Evolutionary conservation across 1,140 invertebrate species (phyloP).

Genomic region (Drosophila albomicans): DNA sequence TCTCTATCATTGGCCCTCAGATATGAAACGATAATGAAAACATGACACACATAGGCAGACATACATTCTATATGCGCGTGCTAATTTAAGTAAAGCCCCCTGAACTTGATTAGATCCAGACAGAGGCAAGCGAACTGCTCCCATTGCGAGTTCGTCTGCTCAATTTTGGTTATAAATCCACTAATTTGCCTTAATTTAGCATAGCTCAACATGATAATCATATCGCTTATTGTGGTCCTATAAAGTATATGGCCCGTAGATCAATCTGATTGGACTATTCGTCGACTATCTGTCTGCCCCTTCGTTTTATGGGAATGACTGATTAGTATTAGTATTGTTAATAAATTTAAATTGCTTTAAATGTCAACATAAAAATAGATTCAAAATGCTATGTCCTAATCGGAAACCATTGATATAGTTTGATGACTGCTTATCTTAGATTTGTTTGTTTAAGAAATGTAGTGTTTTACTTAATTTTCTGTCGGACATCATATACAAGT

Average conservation of each 20-base stretch:
- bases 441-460: too few relatives aligned
- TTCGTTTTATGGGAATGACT: too few relatives aligned
- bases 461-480: too few relatives aligned
- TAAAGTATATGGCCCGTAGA: background rate
- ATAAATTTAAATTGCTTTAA: background rate
- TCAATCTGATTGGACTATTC: background rate
- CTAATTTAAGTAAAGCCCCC: slow-evolving; percentile 18
- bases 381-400: too few relatives aligned
- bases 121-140: slow-evolving; percentile 15
- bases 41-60: slow-evolving; percentile 38
- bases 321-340: too few relatives aligned
- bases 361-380: background rate
- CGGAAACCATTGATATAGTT: too few relatives aligned
- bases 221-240: slow-evolving; percentile 24
- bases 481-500: too few relatives aligned
- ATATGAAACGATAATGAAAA: slow-evolving; percentile 50
- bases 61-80: slow-evolving; percentile 23
- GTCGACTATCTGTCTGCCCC: background rate
- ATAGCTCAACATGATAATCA: slow-evolving; percentile 21
- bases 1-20: slow-evolving; percentile 21
- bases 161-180: slow-evolving; percentile 48
- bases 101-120: slow-evolving; percentile 25
- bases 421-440: too few relatives aligned
- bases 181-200: slow-evolving; percentile 47
- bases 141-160: slow-evolving; percentile 49